phyloP scores from a whole-genome alignment of 1,140 invertebrate species.

The Latrodectus geometricus region DNA sequence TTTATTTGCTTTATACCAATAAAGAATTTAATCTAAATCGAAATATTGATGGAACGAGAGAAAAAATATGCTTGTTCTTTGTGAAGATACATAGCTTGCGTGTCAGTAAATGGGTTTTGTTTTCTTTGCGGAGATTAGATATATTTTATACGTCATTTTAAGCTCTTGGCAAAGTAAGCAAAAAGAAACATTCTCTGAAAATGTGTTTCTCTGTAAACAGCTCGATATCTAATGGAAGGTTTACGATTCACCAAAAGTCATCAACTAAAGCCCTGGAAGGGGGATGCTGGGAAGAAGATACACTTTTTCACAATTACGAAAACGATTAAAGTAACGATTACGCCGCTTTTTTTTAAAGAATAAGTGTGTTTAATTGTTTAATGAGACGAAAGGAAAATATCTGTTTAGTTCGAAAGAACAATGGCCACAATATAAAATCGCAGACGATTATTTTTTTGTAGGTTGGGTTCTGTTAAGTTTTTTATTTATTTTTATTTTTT shows the following conservation, averaged over 20 bases:
- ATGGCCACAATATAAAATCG: too few species aligned
- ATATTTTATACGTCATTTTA: too few species aligned
- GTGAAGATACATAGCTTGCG: too few species aligned
- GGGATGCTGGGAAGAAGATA: neutral
- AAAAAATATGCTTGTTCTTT: too few species aligned
- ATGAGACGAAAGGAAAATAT: neutral
- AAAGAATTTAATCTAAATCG: too few species aligned
- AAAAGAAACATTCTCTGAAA: neutral
- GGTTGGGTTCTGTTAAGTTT: too few species aligned
- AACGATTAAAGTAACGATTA: slow-evolving; percentile 16
- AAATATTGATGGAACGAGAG: too few species aligned
- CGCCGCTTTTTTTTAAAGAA: neutral
- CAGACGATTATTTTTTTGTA: too few species aligned
- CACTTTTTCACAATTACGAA: neutral
- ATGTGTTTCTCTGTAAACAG: slow-evolving; percentile 15
- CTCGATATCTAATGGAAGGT: slow-evolving; percentile 25
- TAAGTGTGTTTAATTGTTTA: slow-evolving; percentile 18
- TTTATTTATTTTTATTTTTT: too few species aligned
- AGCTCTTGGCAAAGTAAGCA: neutral
- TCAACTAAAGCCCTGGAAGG: neutral
- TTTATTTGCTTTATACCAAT: too few species aligned
- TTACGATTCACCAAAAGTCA: slow-evolving; percentile 18
- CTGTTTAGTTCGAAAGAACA: neutral
- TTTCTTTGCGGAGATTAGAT: too few species aligned
- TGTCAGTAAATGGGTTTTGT: too few species aligned